A percentile compares a stretch with the other conserved stretches of the same genome.
Conservation (phyloP, 2,113 vertebrate genomes). For the Ramphastos sulfuratus region DNA sequence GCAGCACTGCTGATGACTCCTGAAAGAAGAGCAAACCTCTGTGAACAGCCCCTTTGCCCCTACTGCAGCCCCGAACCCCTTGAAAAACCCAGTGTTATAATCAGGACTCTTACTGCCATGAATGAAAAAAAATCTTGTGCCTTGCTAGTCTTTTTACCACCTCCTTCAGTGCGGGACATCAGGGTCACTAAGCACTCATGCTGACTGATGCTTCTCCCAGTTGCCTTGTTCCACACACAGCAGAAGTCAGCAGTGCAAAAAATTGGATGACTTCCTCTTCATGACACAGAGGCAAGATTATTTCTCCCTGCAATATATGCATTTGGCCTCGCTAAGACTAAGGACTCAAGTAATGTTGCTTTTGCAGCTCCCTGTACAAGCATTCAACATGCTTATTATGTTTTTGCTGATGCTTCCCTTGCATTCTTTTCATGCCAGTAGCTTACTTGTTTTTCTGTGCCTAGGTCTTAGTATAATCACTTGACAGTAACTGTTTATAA, state of each 20-base stretch:
- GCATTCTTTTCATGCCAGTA: neutral
- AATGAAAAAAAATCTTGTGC: neutral
- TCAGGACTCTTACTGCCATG: neutral
- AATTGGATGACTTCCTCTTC: neutral
- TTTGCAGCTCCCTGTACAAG: neutral
- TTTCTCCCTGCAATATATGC: neutral
- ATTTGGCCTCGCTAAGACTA: neutral
- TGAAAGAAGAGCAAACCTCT: neutral
- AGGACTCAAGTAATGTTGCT: neutral
- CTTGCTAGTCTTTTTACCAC: neutral
- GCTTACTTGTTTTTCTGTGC: neutral
- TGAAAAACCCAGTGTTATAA: neutral
- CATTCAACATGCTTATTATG: neutral
- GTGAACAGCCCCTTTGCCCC: neutral
- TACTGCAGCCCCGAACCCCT: neutral
- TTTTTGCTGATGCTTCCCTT: neutral
- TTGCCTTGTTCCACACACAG: neutral
- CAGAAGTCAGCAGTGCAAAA: constrained; percentile 6
- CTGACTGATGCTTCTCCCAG: neutral
- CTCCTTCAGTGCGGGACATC: accelerated
- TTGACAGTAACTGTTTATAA: constrained; percentile 17
- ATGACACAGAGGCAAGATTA: neutral
- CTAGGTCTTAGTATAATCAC: neutral
- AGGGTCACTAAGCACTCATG: neutral
- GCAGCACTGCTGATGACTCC: neutral